Evolutionary conservation across 2,113 vertebrate species (phyloP).

Genomic region (Myiozetetes cayanensis): DNA sequence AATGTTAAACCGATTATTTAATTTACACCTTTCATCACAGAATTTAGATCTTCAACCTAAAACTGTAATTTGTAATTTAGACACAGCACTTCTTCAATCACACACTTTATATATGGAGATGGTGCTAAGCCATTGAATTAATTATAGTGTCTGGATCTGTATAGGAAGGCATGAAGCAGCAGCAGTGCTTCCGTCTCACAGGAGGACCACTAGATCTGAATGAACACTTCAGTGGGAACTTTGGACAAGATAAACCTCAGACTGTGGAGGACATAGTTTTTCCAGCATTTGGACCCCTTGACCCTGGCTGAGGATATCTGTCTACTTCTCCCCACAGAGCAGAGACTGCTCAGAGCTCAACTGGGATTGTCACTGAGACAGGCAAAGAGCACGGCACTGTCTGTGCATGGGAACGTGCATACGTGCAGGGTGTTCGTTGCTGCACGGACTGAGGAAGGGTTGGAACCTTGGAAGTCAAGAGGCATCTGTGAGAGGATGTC

Average conservation of each 20-base stretch:
- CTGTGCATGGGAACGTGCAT: fast-evolving
- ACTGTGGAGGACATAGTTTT: neutral
- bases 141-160: neutral
- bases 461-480: neutral
- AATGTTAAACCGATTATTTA: slow-evolving; percentile 75
- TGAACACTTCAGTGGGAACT: neutral
- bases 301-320: neutral
- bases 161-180: neutral
- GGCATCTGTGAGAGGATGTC: neutral
- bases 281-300: fast-evolving
- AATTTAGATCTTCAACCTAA: slow-evolving; percentile 66
- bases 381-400: fast-evolving
- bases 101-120: neutral
- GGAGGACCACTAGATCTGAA: neutral
- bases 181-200: neutral
- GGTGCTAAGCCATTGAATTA: neutral
- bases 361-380: fast-evolving
- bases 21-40: slow-evolving; percentile 74
- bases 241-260: neutral
- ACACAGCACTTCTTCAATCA: slow-evolving; percentile 3
- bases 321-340: neutral
- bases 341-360: neutral
- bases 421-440: neutral
- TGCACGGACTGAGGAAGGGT: fast-evolving
- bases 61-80: slow-evolving; percentile 70